A percentile compares a stretch with the other conserved stretches of the same genome.
Conservation (phyloP, 1,140 invertebrate species). For the Drosophila rufa region DNA sequence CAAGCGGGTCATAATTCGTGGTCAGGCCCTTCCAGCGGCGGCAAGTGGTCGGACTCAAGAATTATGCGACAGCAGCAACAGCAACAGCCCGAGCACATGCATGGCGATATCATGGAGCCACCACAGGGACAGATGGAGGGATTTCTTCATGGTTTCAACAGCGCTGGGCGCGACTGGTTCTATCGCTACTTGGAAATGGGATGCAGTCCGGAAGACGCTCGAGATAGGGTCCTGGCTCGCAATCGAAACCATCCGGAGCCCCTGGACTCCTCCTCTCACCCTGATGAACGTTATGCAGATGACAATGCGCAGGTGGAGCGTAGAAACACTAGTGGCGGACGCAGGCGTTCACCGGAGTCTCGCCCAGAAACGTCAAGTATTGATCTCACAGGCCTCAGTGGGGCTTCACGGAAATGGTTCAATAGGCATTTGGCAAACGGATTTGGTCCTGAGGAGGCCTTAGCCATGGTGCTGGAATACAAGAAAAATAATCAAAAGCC, state of each 20-base stretch:
- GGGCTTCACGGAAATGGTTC: conserved; percentile 4
- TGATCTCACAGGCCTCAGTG: not conserved
- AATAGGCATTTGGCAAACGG: conserved; percentile 4
- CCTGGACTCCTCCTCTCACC: not conserved
- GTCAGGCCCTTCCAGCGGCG: not conserved
- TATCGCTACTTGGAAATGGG: conserved; percentile 8
- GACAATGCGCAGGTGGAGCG: not conserved
- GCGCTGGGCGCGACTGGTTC: conserved; percentile 9
- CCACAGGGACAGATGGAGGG: not conserved
- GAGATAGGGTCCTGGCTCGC: not conserved
- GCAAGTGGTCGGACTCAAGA: not conserved
- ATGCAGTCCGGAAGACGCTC: conserved; percentile 1
- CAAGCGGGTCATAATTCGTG: not conserved
- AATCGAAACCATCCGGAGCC: conserved; percentile 2
- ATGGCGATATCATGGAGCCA: not conserved
- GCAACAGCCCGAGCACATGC: not conserved
- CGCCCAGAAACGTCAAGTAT: not conserved
- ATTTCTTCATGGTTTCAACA: not conserved
- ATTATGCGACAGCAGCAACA: not conserved
- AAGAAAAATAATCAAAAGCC: too few relatives aligned
- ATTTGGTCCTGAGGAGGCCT: not conserved
- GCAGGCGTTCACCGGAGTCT: not conserved
- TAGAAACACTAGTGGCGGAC: not conserved
- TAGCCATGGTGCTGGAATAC: conserved; percentile 4
- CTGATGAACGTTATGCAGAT: not conserved